Percentiles rank a stretch among this genome's conserved stretches.
Evolutionary conservation across 1,140 invertebrate species (phyloP).

Genomic region (Onthophagus taurus): DNA sequence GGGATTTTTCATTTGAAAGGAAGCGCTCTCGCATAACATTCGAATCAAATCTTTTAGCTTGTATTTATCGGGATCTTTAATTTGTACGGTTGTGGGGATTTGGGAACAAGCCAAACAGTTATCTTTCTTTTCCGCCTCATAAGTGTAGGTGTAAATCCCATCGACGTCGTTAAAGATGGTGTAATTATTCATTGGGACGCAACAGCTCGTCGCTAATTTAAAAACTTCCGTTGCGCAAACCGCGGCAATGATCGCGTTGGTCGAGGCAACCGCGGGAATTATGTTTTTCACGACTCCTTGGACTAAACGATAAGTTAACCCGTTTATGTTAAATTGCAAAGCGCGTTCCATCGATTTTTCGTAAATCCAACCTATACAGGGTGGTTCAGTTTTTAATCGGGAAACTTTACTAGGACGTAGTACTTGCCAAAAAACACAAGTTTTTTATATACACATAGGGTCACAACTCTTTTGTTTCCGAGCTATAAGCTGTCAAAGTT

Average conservation of each 20-base stretch:
- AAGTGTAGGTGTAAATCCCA: conserved; percentile 94
- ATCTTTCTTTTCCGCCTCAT: conserved; percentile 78
- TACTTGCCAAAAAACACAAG: no score
- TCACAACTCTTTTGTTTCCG: no score
- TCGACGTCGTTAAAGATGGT: conserved; percentile 95
- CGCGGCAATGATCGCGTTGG: conserved; percentile 96
- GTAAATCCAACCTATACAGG: conserved; percentile 91
- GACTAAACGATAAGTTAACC: conserved; percentile 85
- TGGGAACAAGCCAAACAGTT: conserved; percentile 84
- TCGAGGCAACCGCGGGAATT: conserved; percentile 97
- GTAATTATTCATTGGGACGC: conserved; percentile 86
- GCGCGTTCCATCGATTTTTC: conserved; percentile 87
- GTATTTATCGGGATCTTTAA: conserved; percentile 54
- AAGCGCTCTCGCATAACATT: conserved; percentile 59
- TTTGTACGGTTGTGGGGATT: conserved; percentile 55
- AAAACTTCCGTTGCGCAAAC: conserved; percentile 93
- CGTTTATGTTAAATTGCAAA: conserved; percentile 77
- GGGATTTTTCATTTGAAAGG: conserved; percentile 82
- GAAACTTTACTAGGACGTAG: no score
- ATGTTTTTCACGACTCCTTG: conserved; percentile 98
- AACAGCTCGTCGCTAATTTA: conserved; percentile 91
- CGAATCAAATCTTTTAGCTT: conserved; percentile 81
- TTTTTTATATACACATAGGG: no score
- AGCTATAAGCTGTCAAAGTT: no score
- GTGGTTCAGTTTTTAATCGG: no score